Conservation (phyloP, 1,140 invertebrate genomes). For the Lordiphosa clarofinis region DNA sequence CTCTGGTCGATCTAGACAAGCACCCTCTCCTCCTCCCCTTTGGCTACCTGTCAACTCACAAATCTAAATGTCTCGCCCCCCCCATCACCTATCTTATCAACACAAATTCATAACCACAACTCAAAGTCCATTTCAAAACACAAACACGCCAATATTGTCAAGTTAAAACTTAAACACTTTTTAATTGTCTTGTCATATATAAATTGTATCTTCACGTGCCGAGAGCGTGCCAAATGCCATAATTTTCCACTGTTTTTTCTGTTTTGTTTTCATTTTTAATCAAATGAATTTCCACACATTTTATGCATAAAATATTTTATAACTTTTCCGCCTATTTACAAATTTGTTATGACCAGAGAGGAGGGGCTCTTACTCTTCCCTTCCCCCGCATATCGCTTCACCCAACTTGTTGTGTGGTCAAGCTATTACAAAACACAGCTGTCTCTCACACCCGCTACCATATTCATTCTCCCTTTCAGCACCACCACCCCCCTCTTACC, state of each 20-base stretch:
- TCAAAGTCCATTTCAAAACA: no score
- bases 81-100: neutral
- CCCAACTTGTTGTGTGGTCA: conserved; percentile 19
- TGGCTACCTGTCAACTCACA: conserved; percentile 14
- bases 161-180: conserved; percentile 4
- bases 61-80: conserved; percentile 2
- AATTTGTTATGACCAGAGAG: conserved; percentile 23
- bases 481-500: no score
- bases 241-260: conserved; percentile 48
- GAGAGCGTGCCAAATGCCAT: conserved; percentile 49
- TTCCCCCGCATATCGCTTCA: neutral
- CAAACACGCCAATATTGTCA: no score
- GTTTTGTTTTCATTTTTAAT: conserved; percentile 8
- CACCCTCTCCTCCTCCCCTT: no score
- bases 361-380: conserved; percentile 1
- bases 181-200: conserved; percentile 4
- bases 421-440: conserved; percentile 41
- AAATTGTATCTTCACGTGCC: conserved; percentile 27
- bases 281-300: conserved; percentile 45
- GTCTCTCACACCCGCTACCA: neutral
- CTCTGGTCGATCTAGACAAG: neutral
- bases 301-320: conserved; percentile 41
- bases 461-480: conserved; percentile 3
- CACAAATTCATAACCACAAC: no score
- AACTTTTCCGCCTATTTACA: conserved; percentile 41